Percentiles rank a stretch among this genome's conserved stretches.
phyloP scores from a whole-genome alignment of 2,888 invertebrate species.

The Hemicrepidius hirtus region DNA sequence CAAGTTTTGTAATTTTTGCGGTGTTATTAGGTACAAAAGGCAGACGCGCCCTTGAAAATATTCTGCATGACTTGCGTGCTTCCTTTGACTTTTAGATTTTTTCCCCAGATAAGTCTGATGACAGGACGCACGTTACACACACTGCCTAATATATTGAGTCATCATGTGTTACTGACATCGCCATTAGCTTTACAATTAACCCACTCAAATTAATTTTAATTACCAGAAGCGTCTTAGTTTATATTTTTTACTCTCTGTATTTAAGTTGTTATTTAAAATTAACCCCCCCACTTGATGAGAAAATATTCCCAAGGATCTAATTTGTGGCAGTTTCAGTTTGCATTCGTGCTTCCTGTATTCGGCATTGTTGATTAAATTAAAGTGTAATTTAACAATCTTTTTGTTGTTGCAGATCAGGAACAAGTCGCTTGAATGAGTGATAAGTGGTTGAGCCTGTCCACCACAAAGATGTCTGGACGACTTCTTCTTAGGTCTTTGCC shows the following conservation, averaged over 20 bases:
- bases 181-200: conserved; percentile 13
- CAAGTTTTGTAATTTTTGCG: background rate
- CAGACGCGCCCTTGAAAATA: conserved; percentile 2
- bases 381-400: conserved; percentile 35
- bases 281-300: no score
- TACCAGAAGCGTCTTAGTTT: background rate
- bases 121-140: conserved; percentile 21
- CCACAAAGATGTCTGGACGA: conserved; percentile 47
- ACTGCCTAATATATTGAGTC: conserved; percentile 11
- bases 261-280: background rate
- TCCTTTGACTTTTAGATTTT: conserved; percentile 14
- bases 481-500: conserved; percentile 47
- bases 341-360: background rate
- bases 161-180: conserved; percentile 22
- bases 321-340: background rate
- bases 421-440: conserved; percentile 40
- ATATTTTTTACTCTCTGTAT: background rate
- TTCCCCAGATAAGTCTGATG: background rate
- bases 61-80: conserved; percentile 17
- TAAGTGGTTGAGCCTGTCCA: conserved; percentile 43
- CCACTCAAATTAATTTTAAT: conserved; percentile 28
- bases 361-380: conserved; percentile 19
- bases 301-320: no score
- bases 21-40: background rate
- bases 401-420: conserved; percentile 49